Evolutionary conservation across 2,888 invertebrate species (phyloP).

Genomic region (Yponomeuta plumbellus): DNA sequence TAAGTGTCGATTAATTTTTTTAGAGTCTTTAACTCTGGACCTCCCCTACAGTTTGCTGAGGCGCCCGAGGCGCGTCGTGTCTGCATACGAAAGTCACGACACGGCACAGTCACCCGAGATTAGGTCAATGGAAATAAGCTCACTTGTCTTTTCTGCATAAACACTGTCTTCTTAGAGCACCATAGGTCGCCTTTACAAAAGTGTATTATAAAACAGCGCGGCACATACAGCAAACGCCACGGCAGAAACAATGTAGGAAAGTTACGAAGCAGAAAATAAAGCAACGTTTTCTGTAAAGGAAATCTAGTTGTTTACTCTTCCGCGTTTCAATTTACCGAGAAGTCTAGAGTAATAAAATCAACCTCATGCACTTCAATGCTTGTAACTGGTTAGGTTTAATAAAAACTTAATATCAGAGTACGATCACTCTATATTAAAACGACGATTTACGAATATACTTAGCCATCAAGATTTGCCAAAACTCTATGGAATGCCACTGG

Average conservation of each 20-base stretch:
- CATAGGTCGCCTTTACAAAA: conserved; percentile 14
- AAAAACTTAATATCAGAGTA: too few relatives aligned
- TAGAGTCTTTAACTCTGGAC: not conserved
- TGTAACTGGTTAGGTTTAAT: too few relatives aligned
- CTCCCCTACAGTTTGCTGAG: not conserved
- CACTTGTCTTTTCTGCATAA: conserved; percentile 43
- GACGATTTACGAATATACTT: too few relatives aligned
- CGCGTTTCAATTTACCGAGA: not conserved
- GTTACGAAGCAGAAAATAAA: not conserved
- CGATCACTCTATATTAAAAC: too few relatives aligned
- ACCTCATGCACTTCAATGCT: not conserved
- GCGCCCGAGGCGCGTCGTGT: not conserved
- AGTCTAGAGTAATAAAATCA: not conserved
- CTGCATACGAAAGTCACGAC: not conserved
- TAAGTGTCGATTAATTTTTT: not conserved
- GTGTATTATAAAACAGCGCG: conserved; percentile 20
- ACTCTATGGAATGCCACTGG: not conserved
- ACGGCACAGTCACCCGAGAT: conserved; percentile 30
- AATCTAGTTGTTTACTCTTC: not conserved
- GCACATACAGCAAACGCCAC: not conserved
- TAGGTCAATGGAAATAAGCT: conserved; percentile 53
- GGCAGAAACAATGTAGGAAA: not conserved
- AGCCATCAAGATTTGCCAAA: not conserved
- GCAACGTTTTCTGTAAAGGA: not conserved
- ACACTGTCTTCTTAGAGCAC: conserved; percentile 26